phyloP scores from a whole-genome alignment of 1,140 invertebrate species.

The Holotrichia oblita region DNA sequence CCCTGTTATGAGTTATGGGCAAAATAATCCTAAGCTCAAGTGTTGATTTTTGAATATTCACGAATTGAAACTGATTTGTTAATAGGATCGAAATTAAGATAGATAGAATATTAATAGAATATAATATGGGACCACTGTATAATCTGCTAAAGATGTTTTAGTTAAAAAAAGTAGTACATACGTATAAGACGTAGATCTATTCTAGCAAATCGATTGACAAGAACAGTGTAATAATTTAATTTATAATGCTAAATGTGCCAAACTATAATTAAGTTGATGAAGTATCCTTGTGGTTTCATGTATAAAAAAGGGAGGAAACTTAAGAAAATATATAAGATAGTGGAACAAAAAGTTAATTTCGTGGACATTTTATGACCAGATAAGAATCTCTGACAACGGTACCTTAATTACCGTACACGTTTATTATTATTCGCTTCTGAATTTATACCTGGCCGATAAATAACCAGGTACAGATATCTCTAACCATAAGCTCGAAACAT shows the following conservation, averaged over 20 bases:
- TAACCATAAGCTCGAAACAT: neutral
- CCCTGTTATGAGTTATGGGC: too few relatives aligned
- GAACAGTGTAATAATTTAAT: conserved; percentile 3
- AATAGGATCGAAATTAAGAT: too few relatives aligned
- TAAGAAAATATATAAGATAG: neutral
- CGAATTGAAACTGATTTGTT: too few relatives aligned
- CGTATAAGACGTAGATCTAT: too few relatives aligned
- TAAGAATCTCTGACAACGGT: conserved; percentile 34
- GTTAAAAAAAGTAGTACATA: too few relatives aligned
- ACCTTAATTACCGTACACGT: conserved; percentile 27
- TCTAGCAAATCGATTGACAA: neutral
- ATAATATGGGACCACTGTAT: too few relatives aligned
- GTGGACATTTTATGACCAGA: conserved; percentile 11
- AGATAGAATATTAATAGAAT: too few relatives aligned
- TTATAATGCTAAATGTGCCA: neutral
- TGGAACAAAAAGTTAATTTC: conserved; percentile 11
- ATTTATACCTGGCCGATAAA: conserved; percentile 25
- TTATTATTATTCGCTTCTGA: conserved; percentile 35
- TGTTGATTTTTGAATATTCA: too few relatives aligned
- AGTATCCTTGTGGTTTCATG: neutral
- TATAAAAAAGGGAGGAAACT: neutral
- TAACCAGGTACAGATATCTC: conserved; percentile 19
- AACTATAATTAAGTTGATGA: neutral
- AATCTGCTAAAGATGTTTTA: too few relatives aligned
- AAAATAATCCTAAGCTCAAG: too few relatives aligned